phyloP scores from a whole-genome alignment of 2,113 vertebrate species.

The Anolis carolinensis region DNA sequence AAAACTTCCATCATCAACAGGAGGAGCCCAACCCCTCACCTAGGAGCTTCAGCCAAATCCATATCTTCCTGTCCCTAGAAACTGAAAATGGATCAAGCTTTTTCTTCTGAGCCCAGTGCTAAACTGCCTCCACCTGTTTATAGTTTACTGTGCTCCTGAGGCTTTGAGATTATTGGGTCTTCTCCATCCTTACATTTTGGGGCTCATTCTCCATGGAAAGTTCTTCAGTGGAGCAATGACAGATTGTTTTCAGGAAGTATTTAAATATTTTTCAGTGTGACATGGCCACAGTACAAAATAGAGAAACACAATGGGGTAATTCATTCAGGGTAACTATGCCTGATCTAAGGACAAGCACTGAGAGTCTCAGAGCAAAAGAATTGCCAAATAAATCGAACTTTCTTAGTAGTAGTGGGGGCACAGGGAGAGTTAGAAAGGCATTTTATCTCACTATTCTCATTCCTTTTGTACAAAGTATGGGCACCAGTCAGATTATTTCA shows the following conservation, averaged over 20 bases:
- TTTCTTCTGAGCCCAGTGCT: no score
- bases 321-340: not conserved
- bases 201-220: no score
- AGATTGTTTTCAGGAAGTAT: not conserved
- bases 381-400: slow-evolving; percentile 27
- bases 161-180: no score
- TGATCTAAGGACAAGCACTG: not conserved
- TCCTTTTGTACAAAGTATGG: slow-evolving; percentile 45
- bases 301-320: slow-evolving; percentile 9
- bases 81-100: no score
- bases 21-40: no score
- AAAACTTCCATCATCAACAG: no score
- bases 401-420: not conserved
- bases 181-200: no score
- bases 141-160: no score
- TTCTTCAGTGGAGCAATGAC: no score
- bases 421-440: slow-evolving; percentile 34
- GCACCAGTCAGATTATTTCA: slow-evolving; percentile 59
- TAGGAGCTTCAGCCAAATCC: no score
- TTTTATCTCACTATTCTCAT: slow-evolving; percentile 48
- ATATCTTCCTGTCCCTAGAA: no score
- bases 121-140: no score
- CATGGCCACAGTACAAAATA: accelerated
- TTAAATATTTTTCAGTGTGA: slow-evolving; percentile 5
- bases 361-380: slow-evolving; percentile 34